Percentiles rank a stretch among this genome's conserved stretches.
phyloP scores from a whole-genome alignment of 1,140 invertebrate species.

The Rhopalosiphum padi region DNA sequence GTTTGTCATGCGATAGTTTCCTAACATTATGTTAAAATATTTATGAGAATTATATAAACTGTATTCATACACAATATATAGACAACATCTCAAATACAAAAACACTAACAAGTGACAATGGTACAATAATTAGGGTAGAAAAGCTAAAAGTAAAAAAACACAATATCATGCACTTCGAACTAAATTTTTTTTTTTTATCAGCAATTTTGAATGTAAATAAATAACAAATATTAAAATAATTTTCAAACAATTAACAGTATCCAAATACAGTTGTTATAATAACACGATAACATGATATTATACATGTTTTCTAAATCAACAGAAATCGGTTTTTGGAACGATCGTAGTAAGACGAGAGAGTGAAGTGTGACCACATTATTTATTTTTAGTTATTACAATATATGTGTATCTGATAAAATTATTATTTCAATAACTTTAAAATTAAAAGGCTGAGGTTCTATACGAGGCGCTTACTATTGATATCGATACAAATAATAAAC shows the following conservation, averaged over 20 bases:
- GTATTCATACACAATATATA: not conserved
- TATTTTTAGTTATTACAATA: not conserved
- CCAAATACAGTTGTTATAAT: not conserved
- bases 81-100: not conserved
- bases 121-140: not conserved
- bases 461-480: slow-evolving; percentile 43
- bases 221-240: not conserved
- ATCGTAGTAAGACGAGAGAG: not conserved
- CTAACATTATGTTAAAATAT: not conserved
- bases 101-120: not conserved
- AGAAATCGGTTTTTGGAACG: not conserved
- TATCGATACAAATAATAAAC: slow-evolving; percentile 2
- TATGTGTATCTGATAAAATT: not conserved
- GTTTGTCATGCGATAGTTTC: not conserved
- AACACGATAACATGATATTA: not conserved
- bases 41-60: not conserved
- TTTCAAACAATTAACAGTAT: not conserved
- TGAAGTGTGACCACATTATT: not conserved
- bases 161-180: not conserved
- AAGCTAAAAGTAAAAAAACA: not conserved
- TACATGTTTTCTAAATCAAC: not conserved
- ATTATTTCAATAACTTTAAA: not conserved
- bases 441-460: slow-evolving; percentile 49
- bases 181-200: not conserved
- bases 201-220: not conserved